Conservation (phyloP, 2,888 invertebrate species). For the Cephus sareptanus region DNA sequence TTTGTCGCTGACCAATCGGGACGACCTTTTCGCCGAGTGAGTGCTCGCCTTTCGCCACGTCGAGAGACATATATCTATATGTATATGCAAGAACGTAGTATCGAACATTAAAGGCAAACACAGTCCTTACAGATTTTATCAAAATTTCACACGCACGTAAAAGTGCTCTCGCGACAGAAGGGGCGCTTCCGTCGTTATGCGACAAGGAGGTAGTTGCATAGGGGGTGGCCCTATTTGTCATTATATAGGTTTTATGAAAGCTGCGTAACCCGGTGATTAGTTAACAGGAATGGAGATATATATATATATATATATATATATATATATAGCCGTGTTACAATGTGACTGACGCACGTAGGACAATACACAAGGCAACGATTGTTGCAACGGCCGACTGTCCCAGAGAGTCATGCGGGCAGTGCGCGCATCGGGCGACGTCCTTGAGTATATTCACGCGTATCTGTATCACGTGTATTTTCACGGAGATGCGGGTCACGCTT, state of each 20-base stretch:
- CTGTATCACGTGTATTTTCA: conserved; percentile 2
- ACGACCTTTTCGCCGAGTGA: conserved; percentile 4
- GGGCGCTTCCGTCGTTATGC: background rate
- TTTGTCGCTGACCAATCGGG: conserved; percentile 36
- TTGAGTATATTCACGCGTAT: background rate
- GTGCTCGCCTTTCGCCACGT: background rate
- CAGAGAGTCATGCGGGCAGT: background rate
- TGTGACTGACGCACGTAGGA: background rate
- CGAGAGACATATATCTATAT: background rate
- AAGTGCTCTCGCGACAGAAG: background rate
- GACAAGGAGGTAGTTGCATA: background rate
- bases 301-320: no score
- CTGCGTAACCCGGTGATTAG: background rate
- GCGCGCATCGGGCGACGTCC: background rate
- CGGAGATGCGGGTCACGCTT: background rate
- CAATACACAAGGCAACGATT: background rate
- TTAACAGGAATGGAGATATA: background rate
- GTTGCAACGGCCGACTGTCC: background rate
- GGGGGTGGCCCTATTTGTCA: background rate
- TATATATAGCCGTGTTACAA: background rate
- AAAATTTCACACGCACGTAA: background rate
- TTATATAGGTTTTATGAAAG: background rate
- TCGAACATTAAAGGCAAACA: background rate
- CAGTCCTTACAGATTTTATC: background rate
- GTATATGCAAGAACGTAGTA: background rate